A percentile compares a stretch with the other conserved stretches of the same genome.
phyloP scores from a whole-genome alignment of 1,140 invertebrate species.

The Chelonus insularis region DNA sequence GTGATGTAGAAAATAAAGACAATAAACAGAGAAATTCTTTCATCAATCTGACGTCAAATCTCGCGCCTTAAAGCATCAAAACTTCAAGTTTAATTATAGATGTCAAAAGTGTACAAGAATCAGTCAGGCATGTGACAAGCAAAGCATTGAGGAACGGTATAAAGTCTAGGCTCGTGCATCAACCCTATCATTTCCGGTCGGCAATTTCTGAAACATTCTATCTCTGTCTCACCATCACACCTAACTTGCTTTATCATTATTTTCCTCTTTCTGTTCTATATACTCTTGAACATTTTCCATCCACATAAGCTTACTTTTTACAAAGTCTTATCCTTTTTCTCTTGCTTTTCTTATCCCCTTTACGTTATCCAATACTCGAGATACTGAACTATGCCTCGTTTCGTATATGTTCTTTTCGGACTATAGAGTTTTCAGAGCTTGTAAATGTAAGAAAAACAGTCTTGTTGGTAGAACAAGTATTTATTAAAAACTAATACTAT shows the following conservation, averaged over 20 bases:
- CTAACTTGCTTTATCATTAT: conserved; percentile 35
- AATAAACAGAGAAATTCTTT: background rate
- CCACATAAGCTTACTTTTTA: background rate
- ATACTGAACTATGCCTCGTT: background rate
- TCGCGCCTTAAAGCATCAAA: background rate
- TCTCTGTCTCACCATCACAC: conserved; percentile 24
- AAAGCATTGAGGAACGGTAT: conserved; percentile 28
- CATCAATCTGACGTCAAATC: background rate
- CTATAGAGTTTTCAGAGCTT: background rate
- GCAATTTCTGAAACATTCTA: conserved; percentile 34
- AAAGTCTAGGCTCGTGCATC: conserved; percentile 39
- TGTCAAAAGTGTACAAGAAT: background rate
- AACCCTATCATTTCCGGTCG: conserved; percentile 40
- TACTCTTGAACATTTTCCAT: background rate
- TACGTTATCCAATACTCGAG: conserved; percentile 12
- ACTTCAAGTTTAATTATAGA: background rate
- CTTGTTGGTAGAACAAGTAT: too few relatives aligned
- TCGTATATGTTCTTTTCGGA: background rate
- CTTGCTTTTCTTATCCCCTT: background rate
- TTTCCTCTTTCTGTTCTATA: conserved; percentile 18
- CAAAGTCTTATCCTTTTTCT: background rate
- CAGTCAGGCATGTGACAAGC: background rate
- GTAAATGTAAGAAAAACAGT: too few relatives aligned
- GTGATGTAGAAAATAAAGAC: too few relatives aligned
- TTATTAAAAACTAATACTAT: too few relatives aligned